Conservation (phyloP, 2,888 invertebrate genomes). For the Thereva nobilitata region DNA sequence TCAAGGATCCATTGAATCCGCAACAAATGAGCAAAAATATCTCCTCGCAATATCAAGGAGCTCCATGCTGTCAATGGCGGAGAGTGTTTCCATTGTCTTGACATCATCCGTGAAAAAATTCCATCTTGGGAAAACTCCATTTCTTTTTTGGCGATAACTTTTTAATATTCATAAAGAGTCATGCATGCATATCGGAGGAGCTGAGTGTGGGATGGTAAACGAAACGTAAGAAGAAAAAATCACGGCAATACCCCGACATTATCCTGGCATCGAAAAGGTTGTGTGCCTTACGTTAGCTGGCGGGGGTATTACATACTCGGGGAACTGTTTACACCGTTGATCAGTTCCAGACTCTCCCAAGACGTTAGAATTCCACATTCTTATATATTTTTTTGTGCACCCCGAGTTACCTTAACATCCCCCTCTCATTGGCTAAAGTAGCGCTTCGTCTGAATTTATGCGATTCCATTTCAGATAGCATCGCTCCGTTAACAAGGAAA, state of each 20-base stretch:
- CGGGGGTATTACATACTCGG: constrained; percentile 23
- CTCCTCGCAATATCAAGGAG: no score
- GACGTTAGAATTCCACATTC: constrained; percentile 15
- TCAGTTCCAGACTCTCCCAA: constrained; percentile 16
- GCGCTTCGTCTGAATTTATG: constrained; percentile 32
- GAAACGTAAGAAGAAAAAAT: constrained; percentile 19
- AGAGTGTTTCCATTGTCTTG: no score
- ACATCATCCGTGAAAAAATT: constrained; percentile 9
- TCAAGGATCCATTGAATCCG: no score
- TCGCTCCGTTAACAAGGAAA: constrained; percentile 29
- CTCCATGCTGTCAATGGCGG: no score
- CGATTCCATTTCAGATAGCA: constrained; percentile 35
- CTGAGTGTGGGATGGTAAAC: no score
- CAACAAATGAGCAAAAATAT: no score
- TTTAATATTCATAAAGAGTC: constrained; percentile 35
- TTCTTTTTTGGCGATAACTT: constrained; percentile 18
- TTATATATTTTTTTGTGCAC: constrained; percentile 6
- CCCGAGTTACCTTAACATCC: constrained; percentile 26
- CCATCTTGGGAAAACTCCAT: constrained; percentile 20
- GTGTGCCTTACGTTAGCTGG: constrained; percentile 3
- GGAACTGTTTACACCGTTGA: constrained; percentile 33
- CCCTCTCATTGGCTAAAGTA: constrained; percentile 30
- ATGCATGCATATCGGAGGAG: constrained; percentile 22
- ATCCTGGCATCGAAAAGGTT: constrained; percentile 4
- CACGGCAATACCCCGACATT: constrained; percentile 18